These are phyloP conservation scores for Hylaeus volcanicus DNA, from an alignment of 1,140 invertebrate genomes.

Conservation along the genomic window DNA sequence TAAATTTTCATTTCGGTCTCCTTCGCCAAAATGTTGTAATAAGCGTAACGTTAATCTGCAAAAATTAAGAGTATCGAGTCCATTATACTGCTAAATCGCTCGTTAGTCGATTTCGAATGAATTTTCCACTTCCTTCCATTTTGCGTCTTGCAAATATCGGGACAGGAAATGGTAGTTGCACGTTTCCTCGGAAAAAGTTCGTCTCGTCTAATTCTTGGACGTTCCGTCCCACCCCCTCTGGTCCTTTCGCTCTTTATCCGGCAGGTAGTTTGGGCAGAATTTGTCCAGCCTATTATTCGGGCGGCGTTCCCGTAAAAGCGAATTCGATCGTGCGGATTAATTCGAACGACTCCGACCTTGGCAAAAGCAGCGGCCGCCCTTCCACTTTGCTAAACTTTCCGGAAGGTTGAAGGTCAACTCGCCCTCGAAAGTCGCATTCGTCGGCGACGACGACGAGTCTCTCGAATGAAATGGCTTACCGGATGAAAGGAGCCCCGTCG, in stretches of 20 bases:
- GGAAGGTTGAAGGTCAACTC: constrained; percentile 60
- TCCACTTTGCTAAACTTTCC: constrained; percentile 44
- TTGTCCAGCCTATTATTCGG: constrained; percentile 29
- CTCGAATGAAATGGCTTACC: constrained; percentile 57
- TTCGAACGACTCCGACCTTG: constrained; percentile 29
- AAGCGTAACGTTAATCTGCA: no score
- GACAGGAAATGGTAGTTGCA: not conserved
- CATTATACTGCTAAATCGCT: not conserved
- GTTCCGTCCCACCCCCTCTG: not conserved
- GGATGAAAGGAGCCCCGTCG: constrained; percentile 60
- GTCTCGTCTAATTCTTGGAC: constrained; percentile 2
- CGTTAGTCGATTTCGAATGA: no score
- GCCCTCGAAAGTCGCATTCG: constrained; percentile 33
- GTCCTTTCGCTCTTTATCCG: not conserved
- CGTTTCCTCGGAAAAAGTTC: not conserved
- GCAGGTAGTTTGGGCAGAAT: constrained; percentile 12
- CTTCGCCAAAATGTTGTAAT: no score
- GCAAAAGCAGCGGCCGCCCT: not conserved
- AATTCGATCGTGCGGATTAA: constrained; percentile 42
- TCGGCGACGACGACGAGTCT: constrained; percentile 41
- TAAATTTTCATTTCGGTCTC: constrained; percentile 39
- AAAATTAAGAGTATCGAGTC: no score
- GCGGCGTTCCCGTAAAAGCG: not conserved
- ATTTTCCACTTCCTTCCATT: no score
- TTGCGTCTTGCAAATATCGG: no score